Evolutionary conservation across 2,797 vertebrate species (phyloP), one percentile per base, ranked within the genome.

Genomic region (Siniperca scherzeri): DNA sequence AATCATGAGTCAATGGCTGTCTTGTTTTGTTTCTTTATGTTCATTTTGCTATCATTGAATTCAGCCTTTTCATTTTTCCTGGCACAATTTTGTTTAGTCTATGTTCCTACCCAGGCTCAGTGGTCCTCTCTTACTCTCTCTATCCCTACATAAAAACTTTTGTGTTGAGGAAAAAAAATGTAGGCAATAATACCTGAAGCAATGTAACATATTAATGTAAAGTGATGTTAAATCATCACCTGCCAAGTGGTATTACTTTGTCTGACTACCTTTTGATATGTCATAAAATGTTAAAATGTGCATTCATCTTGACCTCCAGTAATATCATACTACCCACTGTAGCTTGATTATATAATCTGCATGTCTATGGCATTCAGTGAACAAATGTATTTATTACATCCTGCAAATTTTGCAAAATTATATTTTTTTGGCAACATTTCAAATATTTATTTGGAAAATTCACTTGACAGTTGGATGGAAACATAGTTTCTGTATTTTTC

Each of bases 11-110:
- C 3, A 30, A 7, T 3, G 19, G 5, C 33, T 1, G 10, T 70
- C 16, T 66, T 76, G 22, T 65, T 79, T 56, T 72, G 13, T 68
- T 56, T 70, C 2, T 1, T 67, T 52, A 1, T 38, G 7, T 74
- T 78, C 4, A 33, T 62, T 70, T 68, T 76, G 30, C 38, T 5
- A 22, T 56, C 57, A 16, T 4, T 80, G 21, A 27, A 19, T 61
- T 52, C 22, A 55, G 11, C 25, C 5, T 72, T 83, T 74, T 56
- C 4, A 8, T 78, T 72, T 77, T 8, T 46, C 38, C 46, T 73
- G 14, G 8, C 44, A 36, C 13, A 12, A 3, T 70, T 72, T 67
- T 74, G 55, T 81, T 81, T 46, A 30, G 52, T 84, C 5, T 65
- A 0, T 73, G 57, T 64, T 73, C 36, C 42, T 6, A 50, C 27